phyloP scores from a whole-genome alignment of 2,113 vertebrate species.

The Lophius piscatorius region DNA sequence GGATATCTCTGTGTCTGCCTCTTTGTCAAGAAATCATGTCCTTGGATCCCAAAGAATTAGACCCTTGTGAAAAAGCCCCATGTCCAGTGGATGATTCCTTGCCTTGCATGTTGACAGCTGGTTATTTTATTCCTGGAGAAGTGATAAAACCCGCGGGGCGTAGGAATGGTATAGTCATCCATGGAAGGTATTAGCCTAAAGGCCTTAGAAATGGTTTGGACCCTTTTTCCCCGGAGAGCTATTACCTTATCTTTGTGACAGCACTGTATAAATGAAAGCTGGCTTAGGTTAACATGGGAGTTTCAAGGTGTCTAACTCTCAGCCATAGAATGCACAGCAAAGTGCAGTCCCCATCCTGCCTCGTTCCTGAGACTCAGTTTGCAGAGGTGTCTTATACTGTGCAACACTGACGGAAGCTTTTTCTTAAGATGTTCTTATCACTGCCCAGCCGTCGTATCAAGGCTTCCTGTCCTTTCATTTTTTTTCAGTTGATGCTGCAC shows the following conservation, averaged over 20 bases:
- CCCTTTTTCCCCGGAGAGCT: conserved; percentile 5
- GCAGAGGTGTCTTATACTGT: conserved; percentile 37
- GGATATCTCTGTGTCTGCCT: conserved; percentile 51
- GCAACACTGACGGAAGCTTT: conserved; percentile 37
- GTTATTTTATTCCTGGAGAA: conserved; percentile 16
- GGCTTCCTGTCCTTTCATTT: conserved; percentile 23
- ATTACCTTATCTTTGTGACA: background rate
- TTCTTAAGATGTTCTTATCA: conserved; percentile 23
- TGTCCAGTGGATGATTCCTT: conserved; percentile 31
- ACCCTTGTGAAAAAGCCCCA: conserved; percentile 4
- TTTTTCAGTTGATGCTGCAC: conserved; percentile 28
- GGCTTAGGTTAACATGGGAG: background rate
- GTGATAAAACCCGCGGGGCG: background rate
- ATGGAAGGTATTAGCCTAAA: conserved; percentile 46
- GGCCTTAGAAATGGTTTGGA: conserved; percentile 52
- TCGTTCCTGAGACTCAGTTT: conserved; percentile 51
- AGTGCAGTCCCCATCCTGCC: conserved; percentile 51
- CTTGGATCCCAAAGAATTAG: conserved; percentile 19
- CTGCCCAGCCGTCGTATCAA: conserved; percentile 35
- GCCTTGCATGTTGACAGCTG: conserved; percentile 45
- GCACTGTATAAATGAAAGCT: conserved; percentile 5
- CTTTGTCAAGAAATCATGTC: conserved; percentile 46
- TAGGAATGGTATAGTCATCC: background rate
- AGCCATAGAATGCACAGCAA: conserved; percentile 48
- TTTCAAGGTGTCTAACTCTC: conserved; percentile 33